Base-by-base conservation (phyloP, 2,113 vertebrate species). In the Oenanthe oenanthe region DNA sequence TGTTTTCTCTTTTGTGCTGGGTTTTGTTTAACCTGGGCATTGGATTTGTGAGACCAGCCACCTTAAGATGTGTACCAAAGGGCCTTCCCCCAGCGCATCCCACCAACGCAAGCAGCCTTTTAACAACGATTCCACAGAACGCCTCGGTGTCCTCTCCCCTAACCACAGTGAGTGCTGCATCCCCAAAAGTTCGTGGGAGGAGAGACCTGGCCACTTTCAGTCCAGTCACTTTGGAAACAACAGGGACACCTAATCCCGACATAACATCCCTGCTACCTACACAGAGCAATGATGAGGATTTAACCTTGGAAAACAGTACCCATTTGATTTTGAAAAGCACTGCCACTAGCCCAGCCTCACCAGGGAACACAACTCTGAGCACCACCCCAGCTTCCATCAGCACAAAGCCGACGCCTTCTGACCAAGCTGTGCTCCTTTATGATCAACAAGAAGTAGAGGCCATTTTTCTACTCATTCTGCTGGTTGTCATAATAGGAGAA, bases 1-100 rank as follows among this genome's bases (percentile, higher is more conserved):
- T 99, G 88, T 99, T 99, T 48, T 99, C 99, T 0, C 98, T 99
- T 36, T 68, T 99, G 4, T 99, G 99, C 97, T 99, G 99, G 99
- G 96, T 99, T 96, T 92, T 99, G 50, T 99, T 99, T 96, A 99
- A 99, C 97, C 96, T 98, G 76, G 99, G 99, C 72, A 99, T 99
- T 3, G 99, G 99, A 38, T 99, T 99, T 61, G 99, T 99, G 78
- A 98, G 98, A 85, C 99, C 99, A 6, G 99, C 99, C 7, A 98
- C 98, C 68, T 98, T 99, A 97, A 98, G 83, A 51, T 99, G 99
- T 4, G 92, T 95, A 82, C 98, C 98, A 86, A 98, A 96, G 86
- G 97, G 92, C 26, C 96, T 96, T 45, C 88, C 96, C 15, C 94
- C 97, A 47, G 85, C 88, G 36, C 97, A 60, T 53, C 98, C 98